Evolutionary conservation across 2,113 vertebrate genomes (phyloP).

Genomic region (Glaucidium brasilianum): DNA sequence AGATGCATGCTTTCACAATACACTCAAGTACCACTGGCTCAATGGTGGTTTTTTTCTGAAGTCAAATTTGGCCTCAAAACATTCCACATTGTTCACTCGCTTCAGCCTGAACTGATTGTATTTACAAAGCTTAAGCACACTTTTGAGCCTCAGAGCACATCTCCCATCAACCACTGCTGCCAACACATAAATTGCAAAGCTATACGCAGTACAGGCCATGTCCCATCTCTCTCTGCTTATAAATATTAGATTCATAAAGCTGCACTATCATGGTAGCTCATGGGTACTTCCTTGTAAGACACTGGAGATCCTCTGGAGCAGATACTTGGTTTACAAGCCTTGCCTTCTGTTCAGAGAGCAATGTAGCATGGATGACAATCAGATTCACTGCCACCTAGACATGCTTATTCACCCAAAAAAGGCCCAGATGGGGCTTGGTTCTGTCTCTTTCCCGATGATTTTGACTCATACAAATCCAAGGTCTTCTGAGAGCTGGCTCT

Average conservation of each 20-base stretch:
- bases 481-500: background rate
- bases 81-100: constrained; percentile 63
- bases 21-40: constrained; percentile 37
- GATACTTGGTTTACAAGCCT: background rate
- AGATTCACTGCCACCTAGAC: rapidly evolving
- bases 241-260: constrained; percentile 60
- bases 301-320: background rate
- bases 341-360: background rate
- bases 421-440: background rate
- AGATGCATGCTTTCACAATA: constrained; percentile 31
- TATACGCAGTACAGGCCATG: constrained; percentile 65
- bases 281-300: background rate
- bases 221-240: constrained; percentile 38
- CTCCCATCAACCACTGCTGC: constrained; percentile 64
- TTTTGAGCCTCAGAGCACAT: constrained; percentile 70
- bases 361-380: background rate
- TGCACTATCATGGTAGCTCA: constrained; percentile 22
- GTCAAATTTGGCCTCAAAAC: constrained; percentile 69
- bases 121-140: constrained; percentile 83
- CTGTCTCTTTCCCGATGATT: background rate
- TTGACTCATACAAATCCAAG: background rate
- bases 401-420: background rate
- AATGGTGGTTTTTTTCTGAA: constrained; percentile 26
- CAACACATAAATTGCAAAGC: constrained; percentile 77
- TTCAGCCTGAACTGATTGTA: constrained; percentile 75